Conservation (phyloP, 2,888 invertebrate genomes). For the Spisula solida region DNA sequence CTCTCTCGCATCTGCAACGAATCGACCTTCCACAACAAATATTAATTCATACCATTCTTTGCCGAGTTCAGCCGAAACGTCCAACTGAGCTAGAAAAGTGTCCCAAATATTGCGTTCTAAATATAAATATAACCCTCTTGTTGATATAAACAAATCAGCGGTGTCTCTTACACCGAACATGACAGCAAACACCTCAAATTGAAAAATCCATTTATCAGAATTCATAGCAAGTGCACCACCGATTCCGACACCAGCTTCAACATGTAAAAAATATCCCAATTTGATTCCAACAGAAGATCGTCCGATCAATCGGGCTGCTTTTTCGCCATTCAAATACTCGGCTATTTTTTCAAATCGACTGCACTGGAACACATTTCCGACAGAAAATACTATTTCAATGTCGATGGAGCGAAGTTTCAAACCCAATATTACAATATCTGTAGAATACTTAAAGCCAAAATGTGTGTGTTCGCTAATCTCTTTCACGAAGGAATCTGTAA, state of each 20-base stretch:
- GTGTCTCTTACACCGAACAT: constrained; percentile 52
- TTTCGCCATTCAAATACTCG: constrained; percentile 50
- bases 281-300: not conserved
- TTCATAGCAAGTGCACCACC: constrained; percentile 51
- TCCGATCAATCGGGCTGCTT: constrained; percentile 53
- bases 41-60: constrained; percentile 59
- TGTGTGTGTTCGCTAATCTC: constrained; percentile 34
- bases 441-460: constrained; percentile 23
- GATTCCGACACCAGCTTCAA: constrained; percentile 25
- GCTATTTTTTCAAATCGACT: constrained; percentile 55
- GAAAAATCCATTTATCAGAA: constrained; percentile 42
- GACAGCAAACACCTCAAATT: constrained; percentile 40
- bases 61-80: constrained; percentile 54
- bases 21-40: constrained; percentile 53
- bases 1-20: constrained; percentile 46
- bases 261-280: constrained; percentile 42
- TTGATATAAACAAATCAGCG: constrained; percentile 57
- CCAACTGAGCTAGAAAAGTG: constrained; percentile 60
- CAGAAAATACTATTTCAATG: constrained; percentile 58
- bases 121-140: constrained; percentile 39
- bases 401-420: constrained; percentile 43
- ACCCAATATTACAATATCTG: not conserved
- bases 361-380: constrained; percentile 44
- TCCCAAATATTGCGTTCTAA: constrained; percentile 67
- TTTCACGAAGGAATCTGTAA: not conserved